Conservation (phyloP, 2,888 invertebrate genomes). For the Ramazzottius varieornatus region DNA sequence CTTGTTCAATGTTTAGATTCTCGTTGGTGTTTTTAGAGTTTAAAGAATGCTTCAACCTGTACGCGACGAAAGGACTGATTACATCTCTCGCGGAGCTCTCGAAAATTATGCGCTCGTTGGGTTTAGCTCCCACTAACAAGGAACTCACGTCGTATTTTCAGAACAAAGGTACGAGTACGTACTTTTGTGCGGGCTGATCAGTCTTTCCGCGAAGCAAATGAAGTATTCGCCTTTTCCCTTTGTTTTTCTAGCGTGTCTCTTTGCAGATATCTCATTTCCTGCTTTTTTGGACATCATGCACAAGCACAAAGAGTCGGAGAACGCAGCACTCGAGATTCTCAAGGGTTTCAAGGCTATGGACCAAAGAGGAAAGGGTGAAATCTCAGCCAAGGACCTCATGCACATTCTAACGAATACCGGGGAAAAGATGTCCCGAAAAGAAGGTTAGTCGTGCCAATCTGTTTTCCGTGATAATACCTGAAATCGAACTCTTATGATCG, state of each 20-base stretch:
- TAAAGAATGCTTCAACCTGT: conserved; percentile 80
- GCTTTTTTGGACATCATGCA: conserved; percentile 87
- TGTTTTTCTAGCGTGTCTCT: conserved; percentile 7
- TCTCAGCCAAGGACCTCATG: conserved; percentile 53
- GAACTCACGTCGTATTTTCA: conserved; percentile 58
- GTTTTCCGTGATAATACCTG: background rate
- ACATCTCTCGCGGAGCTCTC: conserved; percentile 64
- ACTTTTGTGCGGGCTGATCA: background rate
- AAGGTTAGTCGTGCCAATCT: conserved; percentile 25
- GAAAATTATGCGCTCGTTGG: conserved; percentile 74
- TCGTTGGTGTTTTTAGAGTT: too few relatives aligned
- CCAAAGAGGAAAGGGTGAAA: conserved; percentile 34
- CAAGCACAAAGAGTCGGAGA: conserved; percentile 49
- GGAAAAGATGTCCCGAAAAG: conserved; percentile 42
- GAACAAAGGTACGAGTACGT: conserved; percentile 32
- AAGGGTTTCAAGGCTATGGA: conserved; percentile 72
- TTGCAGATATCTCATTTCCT: conserved; percentile 65
- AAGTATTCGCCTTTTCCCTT: background rate
- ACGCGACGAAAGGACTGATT: conserved; percentile 65
- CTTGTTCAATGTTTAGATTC: too few relatives aligned
- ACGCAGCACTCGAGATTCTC: conserved; percentile 51
- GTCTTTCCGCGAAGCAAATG: background rate
- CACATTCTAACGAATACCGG: conserved; percentile 72
- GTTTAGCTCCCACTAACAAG: conserved; percentile 70
- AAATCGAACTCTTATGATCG: background rate